These are phyloP conservation scores for Tipula vernalis DNA, from an alignment of 2,888 invertebrate genomes.

Conservation along the genomic window DNA sequence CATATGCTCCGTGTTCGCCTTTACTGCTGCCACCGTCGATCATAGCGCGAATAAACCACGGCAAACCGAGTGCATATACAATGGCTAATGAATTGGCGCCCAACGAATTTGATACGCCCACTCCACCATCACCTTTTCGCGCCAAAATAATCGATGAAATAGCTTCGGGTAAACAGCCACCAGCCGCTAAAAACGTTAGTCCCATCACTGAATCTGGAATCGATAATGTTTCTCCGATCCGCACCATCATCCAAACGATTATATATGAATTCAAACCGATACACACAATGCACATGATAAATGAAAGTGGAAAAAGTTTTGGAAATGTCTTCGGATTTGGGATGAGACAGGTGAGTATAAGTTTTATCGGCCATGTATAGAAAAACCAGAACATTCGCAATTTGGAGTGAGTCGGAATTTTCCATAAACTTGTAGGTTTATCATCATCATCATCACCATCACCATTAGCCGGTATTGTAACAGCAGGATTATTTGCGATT, in stretches of 20 bases:
- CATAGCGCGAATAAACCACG: conserved; percentile 70
- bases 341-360: conserved; percentile 47
- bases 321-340: conserved; percentile 48
- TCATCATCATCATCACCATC: background rate
- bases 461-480: background rate
- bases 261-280: conserved; percentile 67
- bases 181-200: conserved; percentile 70
- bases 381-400: conserved; percentile 39
- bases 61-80: conserved; percentile 66
- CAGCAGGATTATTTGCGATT: background rate
- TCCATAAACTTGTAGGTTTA: background rate
- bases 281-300: conserved; percentile 69
- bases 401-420: background rate
- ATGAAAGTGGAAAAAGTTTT: conserved; percentile 53
- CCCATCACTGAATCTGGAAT: conserved; percentile 77
- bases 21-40: background rate
- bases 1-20: conserved; percentile 28
- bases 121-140: conserved; percentile 67
- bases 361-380: conserved; percentile 52
- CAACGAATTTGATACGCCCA: conserved; percentile 76
- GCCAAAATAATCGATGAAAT: conserved; percentile 66
- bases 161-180: conserved; percentile 66
- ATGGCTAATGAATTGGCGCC: conserved; percentile 81
- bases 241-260: conserved; percentile 76
- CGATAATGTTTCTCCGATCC: conserved; percentile 53